Evolutionary conservation across 2,797 vertebrate genomes (phyloP).

Genomic region (Iguana delicatissima): DNA sequence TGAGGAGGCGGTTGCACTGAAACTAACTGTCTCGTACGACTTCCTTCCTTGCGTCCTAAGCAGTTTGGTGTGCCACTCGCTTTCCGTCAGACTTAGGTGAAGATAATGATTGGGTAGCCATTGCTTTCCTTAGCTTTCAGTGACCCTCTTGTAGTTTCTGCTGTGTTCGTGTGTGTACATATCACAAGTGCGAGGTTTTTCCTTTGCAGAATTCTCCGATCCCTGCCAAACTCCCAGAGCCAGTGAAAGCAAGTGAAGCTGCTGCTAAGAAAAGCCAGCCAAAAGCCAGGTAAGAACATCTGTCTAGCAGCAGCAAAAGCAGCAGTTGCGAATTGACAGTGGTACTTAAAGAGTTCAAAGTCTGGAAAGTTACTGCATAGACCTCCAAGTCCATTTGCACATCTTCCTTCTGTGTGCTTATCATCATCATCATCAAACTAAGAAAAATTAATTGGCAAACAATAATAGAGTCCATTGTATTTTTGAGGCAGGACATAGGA

Average conservation of each 20-base stretch:
- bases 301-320: neutral
- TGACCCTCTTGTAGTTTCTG: too few relatives aligned
- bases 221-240: constrained; percentile 94
- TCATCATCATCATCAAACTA: too few relatives aligned
- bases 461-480: too few relatives aligned
- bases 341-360: neutral
- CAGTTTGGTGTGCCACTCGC: fast-evolving
- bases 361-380: neutral
- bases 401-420: neutral
- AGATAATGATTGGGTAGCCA: neutral
- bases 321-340: neutral
- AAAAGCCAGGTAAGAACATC: constrained; percentile 91
- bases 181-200: neutral
- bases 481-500: too few relatives aligned
- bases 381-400: neutral
- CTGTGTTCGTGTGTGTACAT: fast-evolving
- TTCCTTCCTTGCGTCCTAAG: neutral
- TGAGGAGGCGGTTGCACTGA: too few relatives aligned
- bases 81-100: neutral
- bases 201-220: constrained; percentile 88
- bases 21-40: neutral
- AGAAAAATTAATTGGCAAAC: too few relatives aligned
- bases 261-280: constrained; percentile 96
- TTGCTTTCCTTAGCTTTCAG: neutral
- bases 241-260: constrained; percentile 95